Percentiles rank a stretch among this genome's conserved stretches.
Evolutionary conservation across 2,113 vertebrate species (phyloP).

Genomic region (Paralichthys olivaceus): DNA sequence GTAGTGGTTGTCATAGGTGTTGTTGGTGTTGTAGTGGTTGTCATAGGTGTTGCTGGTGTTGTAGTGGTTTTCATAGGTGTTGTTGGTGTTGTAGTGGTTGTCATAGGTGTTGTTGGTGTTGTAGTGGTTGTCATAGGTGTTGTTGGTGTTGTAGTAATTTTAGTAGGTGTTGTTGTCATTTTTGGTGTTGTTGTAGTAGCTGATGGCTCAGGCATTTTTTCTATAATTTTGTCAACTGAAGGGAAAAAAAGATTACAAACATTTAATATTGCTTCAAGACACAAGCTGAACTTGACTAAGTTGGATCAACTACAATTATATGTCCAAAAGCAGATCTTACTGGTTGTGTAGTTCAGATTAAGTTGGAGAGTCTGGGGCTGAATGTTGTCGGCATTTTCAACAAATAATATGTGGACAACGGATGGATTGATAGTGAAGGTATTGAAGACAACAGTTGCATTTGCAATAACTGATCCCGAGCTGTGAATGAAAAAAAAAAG

Average conservation of each 20-base stretch:
- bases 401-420: neutral
- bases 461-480: conserved; percentile 62
- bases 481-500: conserved; percentile 37
- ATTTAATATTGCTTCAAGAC: neutral
- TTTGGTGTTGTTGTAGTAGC: neutral
- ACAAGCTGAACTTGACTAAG: neutral
- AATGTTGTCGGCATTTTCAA: fast-evolving
- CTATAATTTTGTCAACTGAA: neutral
- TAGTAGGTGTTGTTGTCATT: neutral
- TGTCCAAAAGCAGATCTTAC: conserved; percentile 43
- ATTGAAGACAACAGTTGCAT: conserved; percentile 43
- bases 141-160: neutral
- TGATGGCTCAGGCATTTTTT: neutral
- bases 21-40: too few relatives aligned
- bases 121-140: neutral
- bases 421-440: fast-evolving
- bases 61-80: too few relatives aligned
- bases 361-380: conserved; percentile 27
- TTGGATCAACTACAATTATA: neutral
- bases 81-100: too few relatives aligned
- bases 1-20: too few relatives aligned
- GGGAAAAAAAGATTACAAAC: conserved; percentile 2
- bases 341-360: neutral
- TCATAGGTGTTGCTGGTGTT: too few relatives aligned
- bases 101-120: too few relatives aligned